Evolutionary conservation across 2,888 invertebrate species (phyloP), one percentile per base, ranked within the genome.

Genomic region (Spilarctia lutea): DNA sequence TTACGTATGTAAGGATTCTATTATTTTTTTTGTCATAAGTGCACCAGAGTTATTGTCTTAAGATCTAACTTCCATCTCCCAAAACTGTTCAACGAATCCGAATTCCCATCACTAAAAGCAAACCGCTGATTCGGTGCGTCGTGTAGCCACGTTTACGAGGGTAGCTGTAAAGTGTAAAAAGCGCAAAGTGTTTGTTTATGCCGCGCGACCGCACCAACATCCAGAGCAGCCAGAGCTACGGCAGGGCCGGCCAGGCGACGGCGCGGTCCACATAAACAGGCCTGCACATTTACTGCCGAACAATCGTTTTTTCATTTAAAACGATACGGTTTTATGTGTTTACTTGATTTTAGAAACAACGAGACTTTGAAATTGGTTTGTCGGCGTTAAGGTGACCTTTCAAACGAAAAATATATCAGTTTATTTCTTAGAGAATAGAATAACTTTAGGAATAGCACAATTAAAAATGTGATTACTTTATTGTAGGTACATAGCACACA

Each of bases 101-200:
- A 24, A 16, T 71, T 72, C 71, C 79, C 91, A 85, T 81, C 92
- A 82, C 90, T 91, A 86, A 42, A 65, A 72, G 77, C 87, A 89
- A 93, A 92, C 86, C 92, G 94, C 94, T 95, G 94, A 94, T 91
- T 92, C 92, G 90, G 91, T 90, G 90, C 85, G 90, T 90, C 92
- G 89, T 92, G 94, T 92, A 87, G 91, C 90, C 91, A 87, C 91
- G 90, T 95, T 95, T 95, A 94, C 94, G 94, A 92, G 91, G 92
- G 92, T 91, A 90, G 93, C 93, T 94, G 94, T 94, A 92, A 93
- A 93, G 86, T 93, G 93, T 93, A 94, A 94, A 94, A 94, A 94
- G 92, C 91, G 92, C 92, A 92, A 94, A 94, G 92, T 91, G 94
- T 94, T 94, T 94, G 94, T 95, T 94, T 95, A 94, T 93, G 94